Evolutionary conservation across 2,113 vertebrate genomes (phyloP), one percentile per base, ranked within the genome.

Genomic region (Phodopus roborovskii): DNA sequence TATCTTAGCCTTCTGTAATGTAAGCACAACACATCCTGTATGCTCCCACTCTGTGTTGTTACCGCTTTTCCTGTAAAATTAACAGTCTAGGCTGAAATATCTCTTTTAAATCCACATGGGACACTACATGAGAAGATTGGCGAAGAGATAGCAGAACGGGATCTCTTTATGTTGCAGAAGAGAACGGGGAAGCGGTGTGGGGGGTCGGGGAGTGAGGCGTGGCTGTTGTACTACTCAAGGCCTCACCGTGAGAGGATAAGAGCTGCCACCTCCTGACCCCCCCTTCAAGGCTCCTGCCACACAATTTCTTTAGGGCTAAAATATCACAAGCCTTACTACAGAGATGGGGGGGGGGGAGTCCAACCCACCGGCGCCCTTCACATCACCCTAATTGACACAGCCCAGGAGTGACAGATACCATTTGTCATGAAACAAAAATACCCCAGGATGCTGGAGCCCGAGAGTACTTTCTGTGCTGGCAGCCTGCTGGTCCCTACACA

Each of bases 361-460:
- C 92, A 56, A 39, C 11, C 66, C 6, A 12, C 48, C 50, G 7
- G 58, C 39, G 94, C 62, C 53, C 53, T 94, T 88, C 86, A 71
- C 3, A 24, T 73, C 78, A 86, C 53, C 77, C 56, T 70, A 78
- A 83, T n/a, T 94, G 74, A 91, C 71, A 95, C 60, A 92, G 66
- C 50, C 78, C 26, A 71, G 20, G 50, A 95, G 58, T 81, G 94
- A 97, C 88, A 97, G 93, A 26, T 56, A 91, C 97, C 12, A 12
- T 93, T 92, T 88, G 88, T 87, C 94, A 91, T 1, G 0, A 91
- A 89, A 71, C 88, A 95, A 92, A 94, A 92, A 79, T 84, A 92
- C 74, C 86, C 82, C 89, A 78, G 53, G 71, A 75, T 75, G 83
- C 92, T 92, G 87, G 70, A 68, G 50, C 50, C 42, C 42, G 73